A percentile compares a stretch with the other conserved stretches of the same genome.
Evolutionary conservation across 2,113 vertebrate genomes (phyloP).

Genomic region (Paramisgurnus dabryanus): DNA sequence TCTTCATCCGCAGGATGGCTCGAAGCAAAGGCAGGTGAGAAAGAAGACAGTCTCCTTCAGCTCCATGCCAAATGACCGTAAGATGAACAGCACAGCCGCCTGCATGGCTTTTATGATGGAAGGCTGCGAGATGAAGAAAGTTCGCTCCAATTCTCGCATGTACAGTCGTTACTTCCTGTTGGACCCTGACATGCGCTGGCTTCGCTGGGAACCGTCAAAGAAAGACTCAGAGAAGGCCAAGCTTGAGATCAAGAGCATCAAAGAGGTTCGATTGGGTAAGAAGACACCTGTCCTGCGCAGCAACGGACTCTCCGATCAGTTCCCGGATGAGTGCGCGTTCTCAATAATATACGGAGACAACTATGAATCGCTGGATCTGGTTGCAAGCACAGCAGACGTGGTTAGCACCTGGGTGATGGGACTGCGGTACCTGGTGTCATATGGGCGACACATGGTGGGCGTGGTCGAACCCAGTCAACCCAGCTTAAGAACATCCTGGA

Average conservation of each 20-base stretch:
- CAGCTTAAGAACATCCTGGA: slow-evolving; percentile 86
- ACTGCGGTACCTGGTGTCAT: slow-evolving; percentile 87
- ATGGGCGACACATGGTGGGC: slow-evolving; percentile 82
- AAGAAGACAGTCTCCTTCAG: slow-evolving; percentile 95
- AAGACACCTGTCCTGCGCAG: slow-evolving; percentile 88
- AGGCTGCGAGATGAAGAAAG: slow-evolving; percentile 93
- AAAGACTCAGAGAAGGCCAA: slow-evolving; percentile 92
- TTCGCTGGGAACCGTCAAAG: slow-evolving; percentile 92
- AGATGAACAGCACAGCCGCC: slow-evolving; percentile 89
- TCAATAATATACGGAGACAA: slow-evolving; percentile 94
- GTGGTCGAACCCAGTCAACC: slow-evolving; percentile 78
- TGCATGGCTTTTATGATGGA: slow-evolving; percentile 95
- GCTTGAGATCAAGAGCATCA: slow-evolving; percentile 89
- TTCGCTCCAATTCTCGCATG: slow-evolving; percentile 92
- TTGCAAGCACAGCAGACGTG: slow-evolving; percentile 85
- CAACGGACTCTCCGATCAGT: slow-evolving; percentile 90
- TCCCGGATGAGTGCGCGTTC: slow-evolving; percentile 89
- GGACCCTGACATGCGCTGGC: slow-evolving; percentile 85
- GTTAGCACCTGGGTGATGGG: slow-evolving; percentile 95
- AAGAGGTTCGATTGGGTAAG: slow-evolving; percentile 89
- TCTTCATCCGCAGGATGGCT: slow-evolving; percentile 78
- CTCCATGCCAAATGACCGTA: slow-evolving; percentile 88
- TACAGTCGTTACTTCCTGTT: slow-evolving; percentile 91
- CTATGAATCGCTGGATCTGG: slow-evolving; percentile 90
- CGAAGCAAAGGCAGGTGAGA: slow-evolving; percentile 82